phyloP scores from a whole-genome alignment of 2,797 vertebrate genomes.

The Todus mexicanus region DNA sequence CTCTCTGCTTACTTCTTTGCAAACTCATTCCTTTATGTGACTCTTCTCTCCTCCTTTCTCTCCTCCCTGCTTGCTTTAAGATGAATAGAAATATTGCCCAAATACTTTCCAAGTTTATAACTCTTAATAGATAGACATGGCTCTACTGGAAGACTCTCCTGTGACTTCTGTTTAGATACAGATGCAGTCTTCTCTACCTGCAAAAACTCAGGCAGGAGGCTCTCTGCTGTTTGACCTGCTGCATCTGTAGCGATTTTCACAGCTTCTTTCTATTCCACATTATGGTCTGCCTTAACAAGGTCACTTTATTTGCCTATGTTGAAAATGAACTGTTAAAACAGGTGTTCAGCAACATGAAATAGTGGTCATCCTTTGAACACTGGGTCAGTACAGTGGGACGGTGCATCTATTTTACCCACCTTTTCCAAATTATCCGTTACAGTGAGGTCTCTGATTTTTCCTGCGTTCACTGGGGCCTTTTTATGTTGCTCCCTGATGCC shows the following conservation, averaged over 20 bases:
- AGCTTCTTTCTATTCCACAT: fast-evolving
- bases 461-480: neutral
- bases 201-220: neutral
- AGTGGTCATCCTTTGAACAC: neutral
- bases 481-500: fast-evolving
- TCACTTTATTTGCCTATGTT: neutral
- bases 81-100: neutral
- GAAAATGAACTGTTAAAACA: neutral
- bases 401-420: neutral
- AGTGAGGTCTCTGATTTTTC: neutral
- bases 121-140: neutral
- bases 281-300: neutral
- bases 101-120: neutral
- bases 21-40: neutral
- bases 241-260: neutral
- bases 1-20: neutral
- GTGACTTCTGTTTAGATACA: neutral
- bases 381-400: fast-evolving
- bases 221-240: neutral
- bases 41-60: neutral
- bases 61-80: neutral
- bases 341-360: neutral
- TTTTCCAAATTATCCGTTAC: neutral
- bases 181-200: neutral
- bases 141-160: neutral